These are phyloP conservation scores for Aegotheles bennettii DNA, from an alignment of 2,113 vertebrate genomes.

Conservation along the genomic window DNA sequence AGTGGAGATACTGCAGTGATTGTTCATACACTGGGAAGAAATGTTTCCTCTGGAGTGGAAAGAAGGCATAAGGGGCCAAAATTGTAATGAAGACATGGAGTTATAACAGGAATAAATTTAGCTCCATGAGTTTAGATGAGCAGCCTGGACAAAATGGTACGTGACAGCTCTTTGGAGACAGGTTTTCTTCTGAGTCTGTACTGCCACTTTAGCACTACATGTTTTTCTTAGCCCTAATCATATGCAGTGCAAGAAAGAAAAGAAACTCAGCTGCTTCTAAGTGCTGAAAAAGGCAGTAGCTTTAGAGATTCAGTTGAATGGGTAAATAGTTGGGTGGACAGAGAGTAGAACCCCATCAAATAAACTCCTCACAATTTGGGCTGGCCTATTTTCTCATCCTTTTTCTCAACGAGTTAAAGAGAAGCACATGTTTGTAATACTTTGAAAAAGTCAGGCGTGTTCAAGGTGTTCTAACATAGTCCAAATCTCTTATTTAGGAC, in stretches of 20 bases:
- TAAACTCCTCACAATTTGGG: background rate
- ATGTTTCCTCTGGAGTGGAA: conserved; percentile 20
- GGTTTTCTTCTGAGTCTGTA: conserved; percentile 67
- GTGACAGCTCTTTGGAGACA: conserved; percentile 66
- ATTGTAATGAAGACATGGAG: conserved; percentile 42
- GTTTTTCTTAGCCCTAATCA: conserved; percentile 70
- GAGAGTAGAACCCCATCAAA: background rate
- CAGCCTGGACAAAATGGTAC: conserved; percentile 68
- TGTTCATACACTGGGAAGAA: background rate
- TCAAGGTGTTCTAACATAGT: background rate
- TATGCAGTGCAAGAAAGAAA: conserved; percentile 67
- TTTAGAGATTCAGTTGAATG: conserved; percentile 41
- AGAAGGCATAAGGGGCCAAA: conserved; percentile 60
- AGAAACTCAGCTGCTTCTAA: conserved; percentile 55
- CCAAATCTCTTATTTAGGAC: background rate
- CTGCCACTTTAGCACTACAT: conserved; percentile 65
- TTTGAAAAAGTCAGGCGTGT: background rate
- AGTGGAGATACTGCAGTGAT: background rate
- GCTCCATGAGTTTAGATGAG: conserved; percentile 62
- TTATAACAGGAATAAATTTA: conserved; percentile 62
- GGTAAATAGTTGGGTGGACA: conserved; percentile 13
- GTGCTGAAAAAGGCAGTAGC: conserved; percentile 39
- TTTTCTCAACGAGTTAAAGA: background rate
- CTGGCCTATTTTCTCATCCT: background rate
- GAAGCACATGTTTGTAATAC: background rate